phyloP scores from a whole-genome alignment of 2,797 vertebrate genomes.

The Zenarchopterus dispar region DNA sequence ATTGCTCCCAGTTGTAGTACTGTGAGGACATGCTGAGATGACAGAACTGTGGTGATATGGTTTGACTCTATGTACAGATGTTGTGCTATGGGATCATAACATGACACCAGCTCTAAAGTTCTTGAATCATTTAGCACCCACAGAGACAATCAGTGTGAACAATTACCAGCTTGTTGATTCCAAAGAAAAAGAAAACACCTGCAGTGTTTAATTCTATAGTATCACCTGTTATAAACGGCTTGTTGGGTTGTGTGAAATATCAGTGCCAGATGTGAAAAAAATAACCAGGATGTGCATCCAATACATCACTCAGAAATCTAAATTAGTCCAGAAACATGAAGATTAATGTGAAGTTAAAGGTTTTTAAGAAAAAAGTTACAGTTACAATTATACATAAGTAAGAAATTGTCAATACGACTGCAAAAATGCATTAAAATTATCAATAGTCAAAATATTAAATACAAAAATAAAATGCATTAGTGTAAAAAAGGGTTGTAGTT shows the following conservation, averaged over 20 bases:
- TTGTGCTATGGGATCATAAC: too few relatives aligned
- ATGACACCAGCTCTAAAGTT: too few relatives aligned
- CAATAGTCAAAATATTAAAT: too few relatives aligned
- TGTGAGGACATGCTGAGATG: constrained; percentile 3
- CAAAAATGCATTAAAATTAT: background rate
- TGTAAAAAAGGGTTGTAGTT: background rate
- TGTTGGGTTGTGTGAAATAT: too few relatives aligned
- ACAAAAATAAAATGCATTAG: background rate
- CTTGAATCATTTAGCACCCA: too few relatives aligned
- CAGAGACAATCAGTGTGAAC: background rate
- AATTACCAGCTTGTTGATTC: background rate
- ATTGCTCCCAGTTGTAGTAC: background rate
- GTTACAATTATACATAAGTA: background rate
- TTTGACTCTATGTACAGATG: too few relatives aligned
- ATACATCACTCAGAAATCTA: background rate
- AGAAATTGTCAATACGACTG: background rate
- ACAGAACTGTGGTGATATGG: too few relatives aligned
- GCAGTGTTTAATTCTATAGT: too few relatives aligned
- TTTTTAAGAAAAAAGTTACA: background rate
- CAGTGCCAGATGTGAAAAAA: background rate
- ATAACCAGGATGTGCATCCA: background rate
- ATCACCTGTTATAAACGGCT: too few relatives aligned
- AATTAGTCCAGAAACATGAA: too few relatives aligned
- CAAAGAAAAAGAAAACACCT: background rate
- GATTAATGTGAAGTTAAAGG: background rate